Percentiles rank a stretch among this genome's conserved stretches.
These are phyloP conservation scores for Corythoichthys intestinalis DNA, from an alignment of 2,113 vertebrate genomes.

Conservation along the genomic window DNA sequence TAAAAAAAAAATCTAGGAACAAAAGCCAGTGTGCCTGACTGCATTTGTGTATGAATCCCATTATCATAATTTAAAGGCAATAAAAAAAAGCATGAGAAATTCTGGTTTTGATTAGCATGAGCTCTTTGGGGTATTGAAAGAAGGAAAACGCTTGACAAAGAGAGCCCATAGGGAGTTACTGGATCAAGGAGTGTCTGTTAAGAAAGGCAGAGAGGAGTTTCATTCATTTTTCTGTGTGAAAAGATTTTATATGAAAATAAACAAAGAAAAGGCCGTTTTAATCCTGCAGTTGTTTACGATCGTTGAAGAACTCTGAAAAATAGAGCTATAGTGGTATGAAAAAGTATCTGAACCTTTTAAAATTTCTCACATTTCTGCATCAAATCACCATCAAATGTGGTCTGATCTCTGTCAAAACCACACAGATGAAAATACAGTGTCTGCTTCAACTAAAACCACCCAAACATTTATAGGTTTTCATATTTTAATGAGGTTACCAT, in stretches of 20 bases:
- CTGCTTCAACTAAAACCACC: no score
- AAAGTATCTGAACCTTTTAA: no score
- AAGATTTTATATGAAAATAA: slow-evolving; percentile 60
- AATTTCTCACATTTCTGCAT: no score
- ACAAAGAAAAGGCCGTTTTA: slow-evolving; percentile 58
- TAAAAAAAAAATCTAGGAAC: slow-evolving; percentile 32
- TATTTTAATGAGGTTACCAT: no score
- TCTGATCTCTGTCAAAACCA: no score
- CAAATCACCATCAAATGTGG: no score
- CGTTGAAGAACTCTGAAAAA: slow-evolving; percentile 45
- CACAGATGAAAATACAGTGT: no score
- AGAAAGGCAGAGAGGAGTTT: slow-evolving; percentile 48
- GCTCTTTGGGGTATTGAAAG: slow-evolving; percentile 58
- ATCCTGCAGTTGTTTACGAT: slow-evolving; percentile 54
- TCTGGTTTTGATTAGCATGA: slow-evolving; percentile 73
- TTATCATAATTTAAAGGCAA: slow-evolving; percentile 70
- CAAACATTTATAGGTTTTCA: no score
- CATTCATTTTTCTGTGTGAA: slow-evolving; percentile 63
- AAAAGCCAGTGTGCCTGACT: slow-evolving; percentile 46
- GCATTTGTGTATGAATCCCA: slow-evolving; percentile 55
- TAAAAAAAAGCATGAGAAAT: slow-evolving; percentile 56
- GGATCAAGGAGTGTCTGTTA: slow-evolving; percentile 44
- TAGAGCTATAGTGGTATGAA: slow-evolving; percentile 25
- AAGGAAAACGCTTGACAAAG: slow-evolving; percentile 40
- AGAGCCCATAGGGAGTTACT: slow-evolving; percentile 46